Conservation (phyloP, 1,140 invertebrate species). For the Pogonomyrmex californicus region DNA sequence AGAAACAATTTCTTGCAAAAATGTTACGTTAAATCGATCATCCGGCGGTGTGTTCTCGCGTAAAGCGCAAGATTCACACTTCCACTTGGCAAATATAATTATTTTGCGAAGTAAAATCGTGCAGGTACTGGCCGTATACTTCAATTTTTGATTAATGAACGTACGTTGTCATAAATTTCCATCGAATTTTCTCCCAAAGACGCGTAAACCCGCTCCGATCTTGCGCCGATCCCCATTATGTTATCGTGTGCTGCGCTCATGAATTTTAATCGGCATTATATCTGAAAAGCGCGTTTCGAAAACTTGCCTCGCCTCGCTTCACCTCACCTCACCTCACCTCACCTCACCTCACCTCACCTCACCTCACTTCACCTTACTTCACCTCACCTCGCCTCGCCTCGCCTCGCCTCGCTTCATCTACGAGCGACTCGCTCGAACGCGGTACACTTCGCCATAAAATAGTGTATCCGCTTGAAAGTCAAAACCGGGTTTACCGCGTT, state of each 20-base stretch:
- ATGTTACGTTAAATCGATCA: conserved; percentile 14
- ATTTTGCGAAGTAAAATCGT: not conserved
- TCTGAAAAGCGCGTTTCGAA: conserved; percentile 48
- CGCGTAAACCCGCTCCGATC: conserved; percentile 13
- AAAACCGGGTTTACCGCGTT: conserved; percentile 67
- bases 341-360: conserved; percentile 9
- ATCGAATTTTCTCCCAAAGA: not conserved
- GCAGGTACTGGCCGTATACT: not conserved
- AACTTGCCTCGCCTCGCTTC: not conserved
- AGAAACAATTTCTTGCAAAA: conserved; percentile 5
- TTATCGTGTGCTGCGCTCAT: conserved; percentile 38
- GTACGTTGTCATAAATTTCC: conserved; percentile 20
- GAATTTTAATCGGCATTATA: conserved; percentile 61
- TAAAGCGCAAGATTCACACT: not conserved
- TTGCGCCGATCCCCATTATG: conserved; percentile 27
- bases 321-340: not conserved
- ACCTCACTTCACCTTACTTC: conserved; percentile 7
- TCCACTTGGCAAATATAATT: not conserved
- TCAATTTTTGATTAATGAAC: conserved; percentile 26
- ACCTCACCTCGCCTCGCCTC: not conserved
- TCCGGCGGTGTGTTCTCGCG: not conserved
- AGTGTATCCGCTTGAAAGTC: conserved; percentile 64
- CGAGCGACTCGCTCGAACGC: conserved; percentile 22
- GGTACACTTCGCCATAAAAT: conserved; percentile 26
- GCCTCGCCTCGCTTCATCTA: conserved; percentile 24